These are phyloP conservation scores for Eudyptes chrysolophus DNA, from an alignment of 2,113 vertebrate genomes.

Conservation along the genomic window DNA sequence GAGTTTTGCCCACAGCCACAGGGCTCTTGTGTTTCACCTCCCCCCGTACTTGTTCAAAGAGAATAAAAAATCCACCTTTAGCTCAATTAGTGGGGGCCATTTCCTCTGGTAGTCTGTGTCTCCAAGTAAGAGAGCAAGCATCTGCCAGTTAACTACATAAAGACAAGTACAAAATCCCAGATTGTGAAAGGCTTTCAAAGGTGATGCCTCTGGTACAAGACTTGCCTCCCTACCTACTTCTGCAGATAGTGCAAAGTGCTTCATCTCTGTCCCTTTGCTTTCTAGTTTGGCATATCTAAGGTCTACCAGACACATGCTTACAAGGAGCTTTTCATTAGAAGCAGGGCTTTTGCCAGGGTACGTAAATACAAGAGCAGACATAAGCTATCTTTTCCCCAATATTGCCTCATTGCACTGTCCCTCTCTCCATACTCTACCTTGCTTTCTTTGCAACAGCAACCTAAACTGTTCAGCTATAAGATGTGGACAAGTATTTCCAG, in stretches of 20 bases:
- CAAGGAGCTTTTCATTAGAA: background rate
- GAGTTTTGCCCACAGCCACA: background rate
- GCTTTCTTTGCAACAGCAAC: background rate
- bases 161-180: background rate
- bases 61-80: background rate
- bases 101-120: background rate
- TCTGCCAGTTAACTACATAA: conserved; percentile 6
- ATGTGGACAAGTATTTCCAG: background rate
- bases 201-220: background rate
- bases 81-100: background rate
- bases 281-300: background rate
- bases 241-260: background rate
- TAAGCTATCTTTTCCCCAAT: background rate
- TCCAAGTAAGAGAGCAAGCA: background rate
- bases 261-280: background rate
- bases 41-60: background rate
- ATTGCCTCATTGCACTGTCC: background rate
- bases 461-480: background rate
- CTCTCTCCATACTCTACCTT: background rate
- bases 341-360: background rate
- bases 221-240: background rate
- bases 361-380: background rate
- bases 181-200: background rate
- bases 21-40: background rate
- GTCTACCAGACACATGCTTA: background rate